Evolutionary conservation across 2,113 vertebrate species (phyloP), one percentile per base, ranked within the genome.

Genomic region (Cranoglanis bouderius): DNA sequence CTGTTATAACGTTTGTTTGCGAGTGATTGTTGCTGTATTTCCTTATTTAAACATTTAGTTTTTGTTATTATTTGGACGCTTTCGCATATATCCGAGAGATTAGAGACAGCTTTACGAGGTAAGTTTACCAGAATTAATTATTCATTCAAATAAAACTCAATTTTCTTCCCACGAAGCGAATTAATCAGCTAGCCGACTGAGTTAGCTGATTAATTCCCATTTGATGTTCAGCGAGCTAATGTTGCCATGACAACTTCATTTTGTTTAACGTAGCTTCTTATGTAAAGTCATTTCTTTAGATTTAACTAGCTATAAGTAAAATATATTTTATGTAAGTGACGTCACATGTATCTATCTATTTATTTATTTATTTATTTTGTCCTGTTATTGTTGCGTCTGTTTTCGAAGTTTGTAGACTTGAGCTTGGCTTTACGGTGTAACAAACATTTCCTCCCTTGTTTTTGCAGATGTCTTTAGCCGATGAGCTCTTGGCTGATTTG

Each of bases 401-500:
- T 10, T 29, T n/a, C 13, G 63, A 35, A 70, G 32, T 70, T 35
- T 70, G 5, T 6, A 2, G 65, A 13, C 32, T 35, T 35, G 24
- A 29, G 5, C 10, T 32, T 65, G 63, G 13, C 2, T 63, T 29
- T 9, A 6, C n/a, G 18, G n/a, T 29, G n/a, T 1, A 67, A 32
- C n/a, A 32, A 14, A 32, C 63, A 32, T n/a, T 18, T 70, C 14
- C 9, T 9, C 9, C 18, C 7, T 35, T 35, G 24, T 3, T 18
- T 35, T 9, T 4, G 19, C 80, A 92, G 93, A 98, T 98, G 97
- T 98, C 97, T 91, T 92, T 98, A 88, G 97, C 97, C 2, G 97
- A 98, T 0, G 97, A 98, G 91, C 96, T 98, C 59, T 91, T 98
- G 89, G 97, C 97, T 0, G 97, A 98, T 88, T 93, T 98, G 29